Evolutionary conservation across 2,888 invertebrate species (phyloP).

Genomic region (Pammene aurita): DNA sequence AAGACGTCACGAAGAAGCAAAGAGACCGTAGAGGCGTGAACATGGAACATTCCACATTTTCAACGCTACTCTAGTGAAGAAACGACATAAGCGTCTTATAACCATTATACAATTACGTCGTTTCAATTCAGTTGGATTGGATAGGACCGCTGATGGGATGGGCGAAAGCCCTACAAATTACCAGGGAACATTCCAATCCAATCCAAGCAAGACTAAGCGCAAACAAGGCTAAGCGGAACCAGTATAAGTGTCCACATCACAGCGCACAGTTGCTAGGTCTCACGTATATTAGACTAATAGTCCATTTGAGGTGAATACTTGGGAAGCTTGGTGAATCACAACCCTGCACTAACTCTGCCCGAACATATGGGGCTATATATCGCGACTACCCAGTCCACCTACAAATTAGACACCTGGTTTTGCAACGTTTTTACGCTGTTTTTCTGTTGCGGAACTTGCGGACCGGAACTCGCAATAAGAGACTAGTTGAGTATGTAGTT

Average conservation of each 20-base stretch:
- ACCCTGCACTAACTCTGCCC: slow-evolving; percentile 8
- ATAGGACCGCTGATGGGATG: slow-evolving; percentile 1
- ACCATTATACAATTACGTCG: background rate
- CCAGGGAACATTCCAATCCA: background rate
- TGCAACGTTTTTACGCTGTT: slow-evolving; percentile 6
- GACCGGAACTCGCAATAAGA: slow-evolving; percentile 7
- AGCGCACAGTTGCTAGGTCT: background rate
- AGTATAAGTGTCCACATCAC: background rate
- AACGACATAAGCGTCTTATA: background rate
- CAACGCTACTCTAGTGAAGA: background rate
- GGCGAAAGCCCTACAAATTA: slow-evolving; percentile 30
- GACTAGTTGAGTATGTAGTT: background rate
- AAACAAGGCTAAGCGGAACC: background rate
- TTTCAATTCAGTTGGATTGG: slow-evolving; percentile 11
- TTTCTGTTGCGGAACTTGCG: background rate
- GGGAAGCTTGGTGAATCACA: background rate
- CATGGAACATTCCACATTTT: background rate
- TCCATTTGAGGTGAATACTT: background rate
- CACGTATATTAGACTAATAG: background rate
- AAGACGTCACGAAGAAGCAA: slow-evolving; percentile 7
- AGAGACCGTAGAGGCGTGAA: slow-evolving; percentile 15
- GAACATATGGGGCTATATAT: slow-evolving; percentile 21
- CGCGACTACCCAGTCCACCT: slow-evolving; percentile 16
- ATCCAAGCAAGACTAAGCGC: too few species aligned
- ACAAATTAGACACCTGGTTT: slow-evolving; percentile 26